Base-by-base conservation (phyloP, 2,888 invertebrate genomes). In the Halictus ligatus region DNA sequence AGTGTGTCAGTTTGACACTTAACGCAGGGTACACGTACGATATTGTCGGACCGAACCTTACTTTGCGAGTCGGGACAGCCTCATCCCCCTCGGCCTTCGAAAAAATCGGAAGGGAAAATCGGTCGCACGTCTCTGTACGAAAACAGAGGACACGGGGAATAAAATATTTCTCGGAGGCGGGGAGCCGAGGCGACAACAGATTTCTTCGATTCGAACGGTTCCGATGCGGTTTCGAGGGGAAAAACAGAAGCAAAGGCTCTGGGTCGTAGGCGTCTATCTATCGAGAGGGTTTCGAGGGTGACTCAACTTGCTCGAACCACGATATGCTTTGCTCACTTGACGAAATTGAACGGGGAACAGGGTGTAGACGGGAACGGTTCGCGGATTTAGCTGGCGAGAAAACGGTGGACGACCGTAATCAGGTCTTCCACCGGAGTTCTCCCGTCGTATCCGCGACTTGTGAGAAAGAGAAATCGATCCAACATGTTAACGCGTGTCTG, bases 391-490 rank as follows among this genome's bases (percentile, higher is more conserved):
- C 12, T 35, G 72, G 21, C 25, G 10, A 18, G 43, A 78, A 54
- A 78, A 21, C 15, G n/a, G 25, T 72, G 71, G 46, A 75, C 71
- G 25, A n/a, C 13, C 35, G 60, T 78, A 84, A 84, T 84, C 75
- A 25, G 48, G 75, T 73, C 73, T 85, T 76, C n/a, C 40, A 60
- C 48, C 75, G 35, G 73, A 80, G 64, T 85, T 48, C 35, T 84
- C 18, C 48, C 40, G 48, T 86, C 86, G 86, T 72, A 86, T 78
- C 40, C 78, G 67, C 87, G 89, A 90, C 92, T 92, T 90, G 90
- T 64, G 78, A 93, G 92, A 89, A 93, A 92, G 91, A 84, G 89
- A 90, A 93, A 94, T 94, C 94, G 94, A 94, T 94, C 94, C 93
- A 93, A 93, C 93, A 92, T 90, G 92, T 86, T 92, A 91, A 92